Conservation (phyloP, 2,888 invertebrate genomes). For the Scotopteryx bipunctaria region DNA sequence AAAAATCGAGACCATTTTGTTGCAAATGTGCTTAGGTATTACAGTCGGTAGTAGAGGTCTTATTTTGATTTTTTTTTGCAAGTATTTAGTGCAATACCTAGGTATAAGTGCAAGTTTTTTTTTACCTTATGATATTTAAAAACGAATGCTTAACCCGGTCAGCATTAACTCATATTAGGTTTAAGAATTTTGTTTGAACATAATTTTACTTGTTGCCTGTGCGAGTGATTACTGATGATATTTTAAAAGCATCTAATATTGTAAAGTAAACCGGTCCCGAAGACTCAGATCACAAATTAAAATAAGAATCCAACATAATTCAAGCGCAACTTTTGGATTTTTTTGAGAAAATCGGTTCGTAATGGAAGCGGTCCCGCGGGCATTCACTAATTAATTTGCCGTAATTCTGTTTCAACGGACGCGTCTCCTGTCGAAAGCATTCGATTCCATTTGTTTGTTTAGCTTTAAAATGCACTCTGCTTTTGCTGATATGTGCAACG, state of each 20-base stretch:
- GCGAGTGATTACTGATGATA: background rate
- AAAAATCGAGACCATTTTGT: too few relatives aligned
- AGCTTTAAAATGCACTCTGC: constrained; percentile 9
- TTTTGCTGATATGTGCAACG: constrained; percentile 3
- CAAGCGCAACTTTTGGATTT: constrained; percentile 15
- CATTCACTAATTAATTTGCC: constrained; percentile 53
- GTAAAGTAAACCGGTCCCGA: constrained; percentile 55
- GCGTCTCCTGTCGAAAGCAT: constrained; percentile 42
- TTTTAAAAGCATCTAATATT: background rate
- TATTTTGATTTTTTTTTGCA: too few relatives aligned
- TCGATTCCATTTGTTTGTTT: constrained; percentile 37
- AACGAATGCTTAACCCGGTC: too few relatives aligned
- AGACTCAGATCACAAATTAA: constrained; percentile 61
- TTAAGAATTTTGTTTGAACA: too few relatives aligned
- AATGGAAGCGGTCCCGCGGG: constrained; percentile 45
- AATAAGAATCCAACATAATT: constrained; percentile 65
- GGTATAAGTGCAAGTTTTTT: too few relatives aligned
- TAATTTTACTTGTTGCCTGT: too few relatives aligned
- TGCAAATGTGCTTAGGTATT: too few relatives aligned
- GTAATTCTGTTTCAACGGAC: constrained; percentile 44
- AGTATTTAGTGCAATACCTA: too few relatives aligned
- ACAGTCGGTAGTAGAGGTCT: too few relatives aligned
- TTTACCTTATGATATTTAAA: too few relatives aligned
- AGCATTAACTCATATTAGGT: too few relatives aligned
- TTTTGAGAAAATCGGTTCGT: constrained; percentile 50